Evolutionary conservation across 2,113 vertebrate genomes (phyloP), one percentile per base, ranked within the genome.

Genomic region (Protobothrops flavoviridis): DNA sequence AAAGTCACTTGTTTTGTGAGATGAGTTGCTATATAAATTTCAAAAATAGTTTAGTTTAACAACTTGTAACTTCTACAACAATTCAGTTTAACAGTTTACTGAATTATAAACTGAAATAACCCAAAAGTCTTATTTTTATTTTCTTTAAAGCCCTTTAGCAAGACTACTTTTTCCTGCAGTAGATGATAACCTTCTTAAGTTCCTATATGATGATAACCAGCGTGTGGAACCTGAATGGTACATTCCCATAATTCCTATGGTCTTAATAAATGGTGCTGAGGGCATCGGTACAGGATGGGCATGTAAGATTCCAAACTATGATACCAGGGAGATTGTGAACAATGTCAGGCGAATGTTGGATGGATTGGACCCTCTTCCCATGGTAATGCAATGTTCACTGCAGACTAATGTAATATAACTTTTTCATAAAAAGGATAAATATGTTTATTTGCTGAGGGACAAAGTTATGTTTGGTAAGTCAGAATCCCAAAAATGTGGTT

Each of bases 191-290:
- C 96, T 99, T 93, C 98, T 99, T 50, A 99, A 99, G 96, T 99
- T 99, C 96, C 98, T 99, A 93, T 99, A 98, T 91, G 99, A 99
- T 92, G 99, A 99, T 98, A 99, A 99, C 98, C 99, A 99, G 12
- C 98, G 99, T 52, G 99, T 99, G 92, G 99, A 99, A 96, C 99
- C 99, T 0, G 99, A 99, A 96, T 99, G 99, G 99, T 99, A 99
- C 96, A 99, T 99, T 95, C 99, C 99, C 94, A 99, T 99, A 95
- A 99, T 99, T 92, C 99, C 99, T 0, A 98, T 99, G 98, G 98
- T 99, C 96, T 98, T 99, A 92, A 98, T 99, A 93, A 99, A 99
- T 29, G 99, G 99, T 92, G 99, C 99, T 1, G 99, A 99, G 97
- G 99, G 99, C 93, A 99, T 99, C 92, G 99, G 99, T 56, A 99